These are phyloP conservation scores for Aplodontia rufa DNA, from an alignment of 2,113 vertebrate genomes.

Conservation along the genomic window DNA sequence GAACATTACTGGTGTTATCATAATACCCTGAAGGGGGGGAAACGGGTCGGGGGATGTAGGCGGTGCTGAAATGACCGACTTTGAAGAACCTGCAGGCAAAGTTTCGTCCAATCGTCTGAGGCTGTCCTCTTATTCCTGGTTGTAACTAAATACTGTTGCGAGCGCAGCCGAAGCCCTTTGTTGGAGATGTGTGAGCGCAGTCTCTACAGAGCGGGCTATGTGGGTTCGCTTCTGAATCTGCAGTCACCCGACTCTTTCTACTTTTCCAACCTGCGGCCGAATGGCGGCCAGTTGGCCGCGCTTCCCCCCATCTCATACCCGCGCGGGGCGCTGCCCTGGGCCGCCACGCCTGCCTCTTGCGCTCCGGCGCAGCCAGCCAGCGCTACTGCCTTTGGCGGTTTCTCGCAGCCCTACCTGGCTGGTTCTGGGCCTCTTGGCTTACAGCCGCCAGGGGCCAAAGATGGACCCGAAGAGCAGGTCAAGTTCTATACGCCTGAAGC, in stretches of 20 bases:
- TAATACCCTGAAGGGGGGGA: slow-evolving; percentile 73
- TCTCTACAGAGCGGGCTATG: slow-evolving; percentile 95
- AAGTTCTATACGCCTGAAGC: slow-evolving; percentile 88
- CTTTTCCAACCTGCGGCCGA: slow-evolving; percentile 93
- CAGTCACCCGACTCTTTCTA: slow-evolving; percentile 93
- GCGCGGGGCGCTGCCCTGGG: slow-evolving; percentile 94
- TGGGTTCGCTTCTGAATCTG: slow-evolving; percentile 94
- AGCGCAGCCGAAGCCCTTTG: slow-evolving; percentile 89
- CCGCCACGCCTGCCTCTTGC: slow-evolving; percentile 89
- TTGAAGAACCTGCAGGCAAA: slow-evolving; percentile 88
- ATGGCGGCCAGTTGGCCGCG: slow-evolving; percentile 92
- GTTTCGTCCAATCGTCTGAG: slow-evolving; percentile 87
- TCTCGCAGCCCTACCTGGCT: slow-evolving; percentile 90
- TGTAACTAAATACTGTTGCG: slow-evolving; percentile 92
- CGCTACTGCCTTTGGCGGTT: slow-evolving; percentile 88
- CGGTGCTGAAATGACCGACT: slow-evolving; percentile 86
- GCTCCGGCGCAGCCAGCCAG: slow-evolving; percentile 86
- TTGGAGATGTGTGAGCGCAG: slow-evolving; percentile 98
- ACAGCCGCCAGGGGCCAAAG: slow-evolving; percentile 84
- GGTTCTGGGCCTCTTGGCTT: slow-evolving; percentile 87
- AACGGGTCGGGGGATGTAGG: slow-evolving; percentile 83
- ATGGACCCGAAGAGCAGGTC: slow-evolving; percentile 87
- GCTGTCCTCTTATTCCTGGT: slow-evolving; percentile 90
- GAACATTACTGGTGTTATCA: slow-evolving; percentile 83
- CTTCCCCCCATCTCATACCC: slow-evolving; percentile 92